Evolutionary conservation across 2,113 vertebrate species (phyloP).

Genomic region (Anoplopoma fimbria): DNA sequence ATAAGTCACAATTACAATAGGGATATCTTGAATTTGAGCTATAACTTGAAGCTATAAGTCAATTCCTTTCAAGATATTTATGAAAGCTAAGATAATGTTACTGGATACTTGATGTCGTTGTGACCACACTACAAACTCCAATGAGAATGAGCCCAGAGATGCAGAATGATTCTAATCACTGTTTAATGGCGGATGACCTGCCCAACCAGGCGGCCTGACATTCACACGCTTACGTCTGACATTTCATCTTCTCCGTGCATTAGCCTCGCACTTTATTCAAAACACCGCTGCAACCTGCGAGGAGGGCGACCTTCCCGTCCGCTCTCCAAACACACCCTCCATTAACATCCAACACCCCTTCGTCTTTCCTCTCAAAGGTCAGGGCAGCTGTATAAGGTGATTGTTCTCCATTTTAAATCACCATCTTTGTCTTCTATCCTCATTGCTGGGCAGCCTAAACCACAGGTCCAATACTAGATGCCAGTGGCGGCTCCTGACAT

Average conservation of each 20-base stretch:
- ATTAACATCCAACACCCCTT: conserved; percentile 33
- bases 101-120: not conserved
- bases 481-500: no score
- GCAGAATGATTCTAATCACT: not conserved
- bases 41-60: no score
- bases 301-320: not conserved
- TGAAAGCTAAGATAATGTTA: not conserved
- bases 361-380: conserved; percentile 58
- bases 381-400: conserved; percentile 31
- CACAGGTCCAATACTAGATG: not conserved
- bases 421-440: conserved; percentile 27
- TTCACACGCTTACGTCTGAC: conserved; percentile 43
- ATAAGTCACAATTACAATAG: not conserved
- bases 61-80: not conserved
- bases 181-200: not conserved
- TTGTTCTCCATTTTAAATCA: conserved; percentile 10
- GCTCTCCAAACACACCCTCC: conserved; percentile 19
- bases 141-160: not conserved
- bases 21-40: not conserved
- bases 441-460: not conserved
- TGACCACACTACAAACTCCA: not conserved
- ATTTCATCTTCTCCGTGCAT: conserved; percentile 36
- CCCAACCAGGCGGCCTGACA: conserved; percentile 27
- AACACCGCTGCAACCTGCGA: conserved; percentile 1
- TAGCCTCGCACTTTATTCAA: conserved; percentile 28